These are phyloP conservation scores for Premnoplex brunnescens DNA, from an alignment of 2,797 vertebrate genomes.

Conservation along the genomic window DNA sequence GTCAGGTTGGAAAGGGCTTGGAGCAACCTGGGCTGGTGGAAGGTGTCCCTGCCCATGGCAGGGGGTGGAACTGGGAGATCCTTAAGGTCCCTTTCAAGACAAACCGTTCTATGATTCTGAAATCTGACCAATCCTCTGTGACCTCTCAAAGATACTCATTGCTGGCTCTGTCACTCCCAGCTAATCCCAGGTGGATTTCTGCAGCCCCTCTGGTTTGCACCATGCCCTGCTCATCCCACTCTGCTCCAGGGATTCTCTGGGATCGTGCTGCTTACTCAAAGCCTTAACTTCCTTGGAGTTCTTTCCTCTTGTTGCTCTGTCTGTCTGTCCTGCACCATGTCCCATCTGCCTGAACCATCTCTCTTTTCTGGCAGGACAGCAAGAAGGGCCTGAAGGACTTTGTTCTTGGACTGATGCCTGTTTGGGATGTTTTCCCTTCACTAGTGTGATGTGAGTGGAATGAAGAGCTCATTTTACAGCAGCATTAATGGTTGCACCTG, in stretches of 20 bases:
- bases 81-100: neutral
- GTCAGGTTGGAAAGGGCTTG: neutral
- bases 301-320: neutral
- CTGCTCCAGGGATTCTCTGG: neutral
- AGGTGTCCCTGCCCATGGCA: neutral
- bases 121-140: accelerated
- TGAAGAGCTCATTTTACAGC: conserved; percentile 9
- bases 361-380: neutral
- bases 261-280: neutral
- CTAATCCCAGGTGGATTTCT: neutral
- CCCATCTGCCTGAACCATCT: neutral
- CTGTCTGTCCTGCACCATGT: neutral
- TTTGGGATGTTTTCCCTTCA: neutral
- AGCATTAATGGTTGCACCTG: neutral
- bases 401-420: neutral
- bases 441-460: neutral
- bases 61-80: no score
- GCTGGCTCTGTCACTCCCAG: neutral
- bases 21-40: neutral
- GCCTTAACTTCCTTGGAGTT: neutral
- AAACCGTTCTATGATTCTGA: neutral
- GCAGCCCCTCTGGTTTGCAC: neutral
- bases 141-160: neutral
- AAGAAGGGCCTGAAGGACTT: neutral
- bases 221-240: neutral